Evolutionary conservation across 2,113 vertebrate genomes (phyloP).

Genomic region (Scomber scombrus): DNA sequence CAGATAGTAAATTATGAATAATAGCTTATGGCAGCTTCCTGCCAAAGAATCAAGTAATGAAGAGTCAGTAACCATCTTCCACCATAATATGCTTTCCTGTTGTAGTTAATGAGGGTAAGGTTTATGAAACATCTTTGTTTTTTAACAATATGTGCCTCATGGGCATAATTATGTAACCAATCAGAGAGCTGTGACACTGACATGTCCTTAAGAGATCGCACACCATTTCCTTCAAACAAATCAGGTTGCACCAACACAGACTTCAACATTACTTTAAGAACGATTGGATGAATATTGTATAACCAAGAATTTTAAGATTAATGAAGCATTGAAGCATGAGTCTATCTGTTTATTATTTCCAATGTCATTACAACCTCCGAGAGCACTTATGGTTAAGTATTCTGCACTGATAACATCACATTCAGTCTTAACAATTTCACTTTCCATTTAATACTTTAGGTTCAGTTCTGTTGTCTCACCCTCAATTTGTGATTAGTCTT

Average conservation of each 20-base stretch:
- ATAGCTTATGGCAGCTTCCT: not conserved
- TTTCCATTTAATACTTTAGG: constrained; percentile 2
- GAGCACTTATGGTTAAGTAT: constrained; percentile 35
- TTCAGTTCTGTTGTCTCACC: not conserved
- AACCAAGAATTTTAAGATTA: constrained; percentile 30
- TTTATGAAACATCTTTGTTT: constrained; percentile 5
- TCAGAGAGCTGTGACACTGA: constrained; percentile 25
- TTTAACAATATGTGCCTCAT: not conserved
- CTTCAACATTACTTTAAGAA: constrained; percentile 28
- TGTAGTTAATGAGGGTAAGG: constrained; percentile 25
- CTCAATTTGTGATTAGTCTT: constrained; percentile 4
- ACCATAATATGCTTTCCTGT: not conserved
- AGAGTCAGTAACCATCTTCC: not conserved
- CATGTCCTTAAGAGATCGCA: not conserved
- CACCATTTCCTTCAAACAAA: not conserved
- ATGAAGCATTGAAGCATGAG: constrained; percentile 22
- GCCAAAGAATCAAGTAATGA: not conserved
- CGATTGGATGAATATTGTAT: constrained; percentile 40
- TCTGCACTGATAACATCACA: constrained; percentile 6
- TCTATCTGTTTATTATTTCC: constrained; percentile 46
- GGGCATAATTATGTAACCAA: not conserved
- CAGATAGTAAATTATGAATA: not conserved
- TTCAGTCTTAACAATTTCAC: not conserved
- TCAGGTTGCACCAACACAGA: constrained; percentile 2
- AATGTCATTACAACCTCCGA: constrained; percentile 40